Evolutionary conservation across 2,797 vertebrate genomes (phyloP).

Genomic region (Lepilemur septentrionalis): DNA sequence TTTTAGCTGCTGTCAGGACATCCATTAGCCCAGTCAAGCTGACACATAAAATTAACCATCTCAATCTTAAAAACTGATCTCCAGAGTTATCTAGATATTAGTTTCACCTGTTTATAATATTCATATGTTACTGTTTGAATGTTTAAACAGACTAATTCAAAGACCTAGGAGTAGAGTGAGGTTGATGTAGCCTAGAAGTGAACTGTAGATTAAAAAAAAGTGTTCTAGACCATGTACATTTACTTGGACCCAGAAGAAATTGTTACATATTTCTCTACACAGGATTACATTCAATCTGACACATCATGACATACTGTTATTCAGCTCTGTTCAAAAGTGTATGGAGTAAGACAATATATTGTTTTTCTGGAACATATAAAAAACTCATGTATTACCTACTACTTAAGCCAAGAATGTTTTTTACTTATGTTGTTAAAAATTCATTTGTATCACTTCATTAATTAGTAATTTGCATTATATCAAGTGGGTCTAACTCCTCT

Average conservation of each 20-base stretch:
- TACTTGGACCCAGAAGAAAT: not conserved
- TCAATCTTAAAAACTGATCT: not conserved
- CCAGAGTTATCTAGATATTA: not conserved
- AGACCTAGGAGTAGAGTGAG: not conserved
- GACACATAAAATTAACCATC: not conserved
- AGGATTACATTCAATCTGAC: not conserved
- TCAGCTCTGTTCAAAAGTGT: not conserved
- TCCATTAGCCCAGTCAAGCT: not conserved
- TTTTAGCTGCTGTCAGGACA: not conserved
- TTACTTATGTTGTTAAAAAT: not conserved
- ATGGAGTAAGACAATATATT: not conserved
- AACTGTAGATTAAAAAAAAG: not conserved
- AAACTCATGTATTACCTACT: not conserved
- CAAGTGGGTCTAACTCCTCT: not conserved
- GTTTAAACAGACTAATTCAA: not conserved
- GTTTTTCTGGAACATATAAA: not conserved
- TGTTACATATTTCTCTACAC: not conserved
- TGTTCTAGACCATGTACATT: not conserved
- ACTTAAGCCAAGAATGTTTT: not conserved
- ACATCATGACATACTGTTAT: not conserved
- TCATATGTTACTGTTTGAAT: not conserved
- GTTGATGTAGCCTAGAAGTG: not conserved
- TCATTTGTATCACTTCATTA: conserved; percentile 43
- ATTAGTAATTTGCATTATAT: conserved; percentile 43
- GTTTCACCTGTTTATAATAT: not conserved